Percentiles rank a stretch among this genome's conserved stretches.
Evolutionary conservation across 1,140 invertebrate species (phyloP).

Genomic region (Heliconius himera): DNA sequence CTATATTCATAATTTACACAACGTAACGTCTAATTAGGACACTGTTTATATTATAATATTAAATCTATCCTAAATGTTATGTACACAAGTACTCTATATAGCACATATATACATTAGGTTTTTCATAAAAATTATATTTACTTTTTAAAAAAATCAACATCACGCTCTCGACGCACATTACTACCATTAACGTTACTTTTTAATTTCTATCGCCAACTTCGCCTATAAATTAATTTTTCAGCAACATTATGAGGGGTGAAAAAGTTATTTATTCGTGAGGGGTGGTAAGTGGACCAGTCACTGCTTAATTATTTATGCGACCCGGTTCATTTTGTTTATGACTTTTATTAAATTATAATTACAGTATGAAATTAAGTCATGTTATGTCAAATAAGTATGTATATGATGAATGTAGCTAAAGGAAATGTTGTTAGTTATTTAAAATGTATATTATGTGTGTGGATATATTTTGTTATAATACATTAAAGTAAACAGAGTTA

Average conservation of each 20-base stretch:
- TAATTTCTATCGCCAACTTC: slow-evolving; percentile 61
- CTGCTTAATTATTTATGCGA: slow-evolving; percentile 47
- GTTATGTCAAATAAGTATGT: slow-evolving; percentile 6
- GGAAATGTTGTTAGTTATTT: neutral
- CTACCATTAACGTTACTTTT: slow-evolving; percentile 53
- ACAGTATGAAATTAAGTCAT: neutral
- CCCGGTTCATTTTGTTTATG: slow-evolving; percentile 40
- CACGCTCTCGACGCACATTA: neutral
- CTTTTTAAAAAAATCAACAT: slow-evolving; percentile 9
- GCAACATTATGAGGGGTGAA: slow-evolving; percentile 49
- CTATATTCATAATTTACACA: no score
- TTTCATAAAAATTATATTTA: no score
- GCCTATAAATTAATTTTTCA: slow-evolving; percentile 68
- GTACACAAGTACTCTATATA: neutral
- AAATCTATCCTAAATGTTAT: no score
- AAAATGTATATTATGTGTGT: neutral
- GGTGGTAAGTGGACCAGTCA: slow-evolving; percentile 39
- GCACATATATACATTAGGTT: no score
- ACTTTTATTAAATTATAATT: slow-evolving; percentile 35
- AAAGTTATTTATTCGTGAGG: slow-evolving; percentile 42
- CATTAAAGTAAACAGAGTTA: no score
- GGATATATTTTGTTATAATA: neutral
- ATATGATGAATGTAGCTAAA: neutral
- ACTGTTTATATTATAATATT: no score
- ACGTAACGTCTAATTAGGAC: no score